Base-by-base conservation (phyloP, 2,888 invertebrate genomes). In the Heteromurus nitidus region DNA sequence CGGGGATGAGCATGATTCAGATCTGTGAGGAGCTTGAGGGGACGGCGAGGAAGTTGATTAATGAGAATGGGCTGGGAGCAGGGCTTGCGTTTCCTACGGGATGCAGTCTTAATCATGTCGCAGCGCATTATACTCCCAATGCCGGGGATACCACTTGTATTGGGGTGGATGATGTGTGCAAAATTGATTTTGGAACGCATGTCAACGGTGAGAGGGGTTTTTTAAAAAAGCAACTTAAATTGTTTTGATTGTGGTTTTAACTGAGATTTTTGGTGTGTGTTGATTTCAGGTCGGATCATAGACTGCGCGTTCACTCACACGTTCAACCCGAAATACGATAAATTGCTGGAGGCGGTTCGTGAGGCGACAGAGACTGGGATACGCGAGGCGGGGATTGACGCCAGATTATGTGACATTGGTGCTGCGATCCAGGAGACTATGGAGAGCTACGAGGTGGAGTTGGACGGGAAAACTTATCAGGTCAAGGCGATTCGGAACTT, bases 361-460 rank as follows among this genome's bases (percentile, higher is more conserved):
- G 99, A 98, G 89, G 99, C 99, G 3, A 99, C 99, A 0, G 98
- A 99, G 89, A 98, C 99, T 1, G 99, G 99, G 30, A 99, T 99
- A 24, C 86, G 91, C 90, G 95, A 94, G 83, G 94, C 96, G 0
- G 99, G 99, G 18, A 98, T 99, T 84, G 99, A 99, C 90, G 99
- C 97, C 0, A 94, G 97, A 88, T 92, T 99, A 80, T 98, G 99
- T 89, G 99, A 99, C 88, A 95, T 99, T 85, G 99, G 92, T 13
- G 95, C 96, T 84, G 95, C 96, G 1, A 97, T 99, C 87, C 99
- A 99, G 89, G 83, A 83, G 60, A 80, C 80, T 7, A 99, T 99
- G 99, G 99, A 99, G 89, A 98, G 98, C 0, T 98, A 99, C 89
- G 99, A 99, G 91, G 93, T 99, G 5, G 99, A 99, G 89, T 89